Base-by-base conservation (phyloP, 1,140 invertebrate genomes). In the Brachionus koreanus region DNA sequence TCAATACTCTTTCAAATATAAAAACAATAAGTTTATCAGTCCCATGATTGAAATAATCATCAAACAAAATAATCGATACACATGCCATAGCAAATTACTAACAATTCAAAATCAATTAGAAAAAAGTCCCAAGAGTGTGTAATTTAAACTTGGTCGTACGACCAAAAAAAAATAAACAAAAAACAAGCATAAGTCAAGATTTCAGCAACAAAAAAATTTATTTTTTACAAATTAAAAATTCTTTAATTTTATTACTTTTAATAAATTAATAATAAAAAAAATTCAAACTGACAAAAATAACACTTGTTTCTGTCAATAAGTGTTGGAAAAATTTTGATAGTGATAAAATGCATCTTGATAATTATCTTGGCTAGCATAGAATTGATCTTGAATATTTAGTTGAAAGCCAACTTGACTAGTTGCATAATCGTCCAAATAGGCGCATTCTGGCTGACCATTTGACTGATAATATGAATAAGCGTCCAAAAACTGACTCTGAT, bases 11-110 rank as follows among this genome's bases (percentile, higher is more conserved):
- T 23, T 23, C 29, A 29, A 29, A 29, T 29, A 46, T 65, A 65
- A 13, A 65, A 65, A 65, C 9, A 69, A 69, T 69, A 37, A 39
- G 33, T 39, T 69, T 39, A 69, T 69, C 65, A 69, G 63, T 65
- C 63, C 63, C 63, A 65, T 13, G 63, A 69, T 69, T 10, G 37
- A 69, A 39, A 37, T 69, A 43, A 69, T 69, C 29, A 69, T 69
- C 65, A 69, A 65, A 37, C 25, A 65, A 65, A 10, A 1, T 65
- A 16, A 69, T 69, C 65, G 65, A 69, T 69, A 69, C 65, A 69
- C 65, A 69, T 69, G 65, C 65, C 65, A 69, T 19, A 19, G 16
- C 37, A 69, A 69, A 69, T 69, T 69, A 69, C 37, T 69, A 37
- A 69, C 13, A 37, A 37, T 39, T 69, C 65, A 39, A 69, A 69